Conservation (phyloP, 2,888 invertebrate species). For the Hyles lineata region DNA sequence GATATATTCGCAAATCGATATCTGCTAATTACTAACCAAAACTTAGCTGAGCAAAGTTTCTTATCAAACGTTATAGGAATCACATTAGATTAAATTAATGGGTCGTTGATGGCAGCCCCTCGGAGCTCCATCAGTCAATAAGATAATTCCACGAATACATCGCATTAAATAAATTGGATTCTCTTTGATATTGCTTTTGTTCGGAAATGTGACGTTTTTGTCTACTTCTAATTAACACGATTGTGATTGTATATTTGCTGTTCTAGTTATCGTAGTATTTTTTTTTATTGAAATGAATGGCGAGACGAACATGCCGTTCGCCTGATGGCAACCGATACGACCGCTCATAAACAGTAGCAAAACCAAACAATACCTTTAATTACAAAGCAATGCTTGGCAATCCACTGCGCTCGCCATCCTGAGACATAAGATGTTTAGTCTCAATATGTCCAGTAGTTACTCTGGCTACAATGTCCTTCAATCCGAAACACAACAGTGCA, state of each 20-base stretch:
- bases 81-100: slow-evolving; percentile 16
- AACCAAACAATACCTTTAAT: no score
- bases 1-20: not conserved
- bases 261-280: not conserved
- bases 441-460: no score
- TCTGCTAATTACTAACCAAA: not conserved
- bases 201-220: not conserved
- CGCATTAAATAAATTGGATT: slow-evolving; percentile 26
- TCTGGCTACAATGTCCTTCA: no score
- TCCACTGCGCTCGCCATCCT: no score
- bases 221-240: not conserved
- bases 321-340: no score
- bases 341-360: no score
- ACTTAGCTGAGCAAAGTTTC: not conserved
- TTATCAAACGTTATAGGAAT: slow-evolving; percentile 6
- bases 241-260: not conserved
- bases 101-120: not conserved
- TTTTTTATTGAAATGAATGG: no score
- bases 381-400: no score
- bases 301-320: no score
- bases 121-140: slow-evolving; percentile 9
- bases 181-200: slow-evolving; percentile 1
- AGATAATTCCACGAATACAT: slow-evolving; percentile 2
- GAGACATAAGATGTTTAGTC: no score
- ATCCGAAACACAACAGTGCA: no score